These are phyloP conservation scores for Oxyruncus cristatus DNA, from an alignment of 2,113 vertebrate genomes.

Conservation along the genomic window DNA sequence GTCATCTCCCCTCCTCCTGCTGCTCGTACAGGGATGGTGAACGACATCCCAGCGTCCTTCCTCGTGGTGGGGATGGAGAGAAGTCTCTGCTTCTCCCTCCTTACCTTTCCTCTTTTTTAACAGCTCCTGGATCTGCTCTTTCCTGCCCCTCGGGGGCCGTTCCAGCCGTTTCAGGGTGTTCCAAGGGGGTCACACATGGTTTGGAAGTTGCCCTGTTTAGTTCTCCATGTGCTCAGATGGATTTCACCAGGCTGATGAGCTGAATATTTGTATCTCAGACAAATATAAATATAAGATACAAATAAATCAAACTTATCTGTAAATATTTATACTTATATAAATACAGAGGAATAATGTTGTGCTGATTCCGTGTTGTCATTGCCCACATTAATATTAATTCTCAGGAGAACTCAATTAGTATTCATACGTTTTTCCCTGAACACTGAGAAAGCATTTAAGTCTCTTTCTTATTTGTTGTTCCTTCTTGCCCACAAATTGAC, in stretches of 20 bases:
- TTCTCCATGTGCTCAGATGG: neutral
- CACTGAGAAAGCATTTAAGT: neutral
- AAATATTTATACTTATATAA: no score
- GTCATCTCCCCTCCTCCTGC: no score
- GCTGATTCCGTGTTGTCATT: neutral
- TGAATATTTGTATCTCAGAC: neutral
- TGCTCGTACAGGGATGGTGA: no score
- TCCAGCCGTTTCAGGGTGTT: neutral
- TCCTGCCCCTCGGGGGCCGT: neutral
- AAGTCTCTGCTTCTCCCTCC: no score
- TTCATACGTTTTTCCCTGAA: neutral
- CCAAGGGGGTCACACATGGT: neutral
- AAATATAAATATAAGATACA: no score
- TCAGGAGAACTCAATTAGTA: neutral
- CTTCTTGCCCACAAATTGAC: neutral
- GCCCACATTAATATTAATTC: neutral
- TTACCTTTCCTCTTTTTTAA: no score
- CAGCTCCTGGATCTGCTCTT: no score
- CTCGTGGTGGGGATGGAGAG: no score
- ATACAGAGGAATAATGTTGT: neutral
- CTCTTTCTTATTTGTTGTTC: neutral
- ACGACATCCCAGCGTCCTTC: no score
- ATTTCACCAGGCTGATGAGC: neutral
- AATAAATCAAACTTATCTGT: no score
- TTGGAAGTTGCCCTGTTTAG: neutral